These are phyloP conservation scores for Toxotes chatareus DNA, from an alignment of 2,113 vertebrate genomes.

Conservation along the genomic window DNA sequence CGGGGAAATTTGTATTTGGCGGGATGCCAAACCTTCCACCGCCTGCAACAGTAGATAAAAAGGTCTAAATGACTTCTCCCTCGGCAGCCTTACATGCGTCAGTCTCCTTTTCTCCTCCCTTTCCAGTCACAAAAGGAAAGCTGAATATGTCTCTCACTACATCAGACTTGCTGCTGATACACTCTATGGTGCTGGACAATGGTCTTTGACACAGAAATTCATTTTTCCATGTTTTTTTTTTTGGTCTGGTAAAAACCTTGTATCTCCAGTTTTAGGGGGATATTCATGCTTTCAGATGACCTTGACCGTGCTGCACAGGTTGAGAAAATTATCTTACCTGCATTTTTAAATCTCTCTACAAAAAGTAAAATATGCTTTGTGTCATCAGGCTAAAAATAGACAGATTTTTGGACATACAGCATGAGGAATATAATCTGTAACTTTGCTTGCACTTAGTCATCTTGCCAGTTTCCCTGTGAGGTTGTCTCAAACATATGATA, in stretches of 20 bases:
- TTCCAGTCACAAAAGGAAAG: not conserved
- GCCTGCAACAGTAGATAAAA: slow-evolving; percentile 19
- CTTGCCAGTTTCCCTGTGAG: not conserved
- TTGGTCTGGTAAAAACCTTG: not conserved
- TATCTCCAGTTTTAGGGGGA: not conserved
- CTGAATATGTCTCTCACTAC: not conserved
- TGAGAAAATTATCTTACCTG: not conserved
- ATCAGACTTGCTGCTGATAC: not conserved
- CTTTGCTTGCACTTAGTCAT: not conserved
- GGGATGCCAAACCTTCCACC: not conserved
- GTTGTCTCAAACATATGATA: not conserved
- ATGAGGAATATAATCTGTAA: not conserved
- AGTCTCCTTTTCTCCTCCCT: slow-evolving; percentile 44
- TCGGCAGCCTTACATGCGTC: slow-evolving; percentile 39
- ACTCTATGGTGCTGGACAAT: not conserved
- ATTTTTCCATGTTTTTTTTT: not conserved
- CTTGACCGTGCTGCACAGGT: not conserved
- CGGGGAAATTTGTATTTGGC: not conserved
- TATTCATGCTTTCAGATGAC: not conserved
- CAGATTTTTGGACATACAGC: not conserved
- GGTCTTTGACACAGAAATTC: not conserved
- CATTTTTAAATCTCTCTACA: not conserved
- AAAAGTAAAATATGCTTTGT: not conserved
- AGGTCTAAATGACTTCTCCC: slow-evolving; percentile 17
- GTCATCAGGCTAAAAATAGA: not conserved